Evolutionary conservation across 1,140 invertebrate genomes (phyloP).

Genomic region (Macrotrachela quadricornifera): DNA sequence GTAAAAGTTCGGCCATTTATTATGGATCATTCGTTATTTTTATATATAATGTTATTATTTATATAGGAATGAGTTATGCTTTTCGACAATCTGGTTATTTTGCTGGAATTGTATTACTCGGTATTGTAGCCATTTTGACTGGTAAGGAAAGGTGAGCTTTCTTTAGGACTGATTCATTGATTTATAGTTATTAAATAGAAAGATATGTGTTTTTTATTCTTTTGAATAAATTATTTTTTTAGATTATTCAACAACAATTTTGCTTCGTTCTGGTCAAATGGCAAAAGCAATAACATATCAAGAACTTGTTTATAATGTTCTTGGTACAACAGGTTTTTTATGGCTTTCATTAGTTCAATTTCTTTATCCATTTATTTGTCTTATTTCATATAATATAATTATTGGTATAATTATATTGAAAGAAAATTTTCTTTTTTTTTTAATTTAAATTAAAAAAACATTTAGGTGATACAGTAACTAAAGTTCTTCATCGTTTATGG

Average conservation of each 20-base stretch:
- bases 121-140: constrained; percentile 52
- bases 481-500: too few species aligned
- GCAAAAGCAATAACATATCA: constrained; percentile 60
- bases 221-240: constrained; percentile 10
- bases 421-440: too few species aligned
- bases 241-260: constrained; percentile 59
- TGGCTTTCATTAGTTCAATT: constrained; percentile 55
- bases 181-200: too few species aligned
- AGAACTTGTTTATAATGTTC: constrained; percentile 33
- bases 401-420: too few species aligned
- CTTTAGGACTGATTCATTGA: not conserved
- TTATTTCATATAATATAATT: too few species aligned
- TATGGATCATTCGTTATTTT: too few species aligned
- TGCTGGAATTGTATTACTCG: constrained; percentile 46
- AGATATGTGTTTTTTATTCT: not conserved
- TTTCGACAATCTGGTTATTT: constrained; percentile 56
- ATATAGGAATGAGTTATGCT: constrained; percentile 55
- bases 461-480: too few species aligned
- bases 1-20: too few species aligned
- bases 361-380: constrained; percentile 52
- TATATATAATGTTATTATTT: not conserved
- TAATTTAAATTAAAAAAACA: too few species aligned
- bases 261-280: constrained; percentile 56
- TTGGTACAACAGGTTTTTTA: constrained; percentile 55
- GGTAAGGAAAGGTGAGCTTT: constrained; percentile 14